phyloP scores from a whole-genome alignment of 2,888 invertebrate species.

The Neocrepidodera transversa region DNA sequence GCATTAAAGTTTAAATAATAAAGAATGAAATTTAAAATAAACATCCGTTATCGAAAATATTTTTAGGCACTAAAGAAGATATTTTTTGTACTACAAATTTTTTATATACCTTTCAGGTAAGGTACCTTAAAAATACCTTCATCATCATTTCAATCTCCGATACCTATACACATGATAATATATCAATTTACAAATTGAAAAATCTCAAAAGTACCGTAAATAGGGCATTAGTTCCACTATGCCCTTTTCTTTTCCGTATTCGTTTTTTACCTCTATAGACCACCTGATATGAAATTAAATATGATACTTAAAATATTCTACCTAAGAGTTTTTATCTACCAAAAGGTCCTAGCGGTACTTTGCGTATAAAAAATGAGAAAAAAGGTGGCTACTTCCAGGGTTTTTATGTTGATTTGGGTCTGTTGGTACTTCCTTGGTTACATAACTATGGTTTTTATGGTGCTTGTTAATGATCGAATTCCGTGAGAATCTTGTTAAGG shows the following conservation, averaged over 20 bases:
- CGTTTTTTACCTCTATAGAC: conserved; percentile 37
- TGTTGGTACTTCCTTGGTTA: neutral
- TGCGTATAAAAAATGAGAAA: conserved; percentile 32
- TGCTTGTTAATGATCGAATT: conserved; percentile 2
- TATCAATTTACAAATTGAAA: conserved; percentile 23
- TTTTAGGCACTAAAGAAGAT: too few species aligned
- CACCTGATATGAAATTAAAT: conserved; percentile 46
- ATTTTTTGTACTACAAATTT: too few species aligned
- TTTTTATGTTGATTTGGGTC: conserved; percentile 5
- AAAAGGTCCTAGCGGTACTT: conserved; percentile 30
- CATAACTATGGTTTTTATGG: conserved; percentile 17
- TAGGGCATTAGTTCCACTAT: neutral
- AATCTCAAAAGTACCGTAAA: conserved; percentile 20
- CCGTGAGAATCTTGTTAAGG: conserved; percentile 8
- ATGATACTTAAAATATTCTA: conserved; percentile 32
- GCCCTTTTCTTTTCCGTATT: conserved; percentile 28
- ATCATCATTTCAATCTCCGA: neutral
- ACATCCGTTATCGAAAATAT: too few species aligned
- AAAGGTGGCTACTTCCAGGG: conserved; percentile 23
- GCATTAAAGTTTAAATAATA: too few species aligned
- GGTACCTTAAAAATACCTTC: neutral
- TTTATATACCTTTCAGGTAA: too few species aligned
- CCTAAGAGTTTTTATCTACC: conserved; percentile 23
- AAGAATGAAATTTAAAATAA: too few species aligned
- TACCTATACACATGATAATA: conserved; percentile 9